Conservation (phyloP, 1,140 invertebrate species). For the Chrysopa pallens region DNA sequence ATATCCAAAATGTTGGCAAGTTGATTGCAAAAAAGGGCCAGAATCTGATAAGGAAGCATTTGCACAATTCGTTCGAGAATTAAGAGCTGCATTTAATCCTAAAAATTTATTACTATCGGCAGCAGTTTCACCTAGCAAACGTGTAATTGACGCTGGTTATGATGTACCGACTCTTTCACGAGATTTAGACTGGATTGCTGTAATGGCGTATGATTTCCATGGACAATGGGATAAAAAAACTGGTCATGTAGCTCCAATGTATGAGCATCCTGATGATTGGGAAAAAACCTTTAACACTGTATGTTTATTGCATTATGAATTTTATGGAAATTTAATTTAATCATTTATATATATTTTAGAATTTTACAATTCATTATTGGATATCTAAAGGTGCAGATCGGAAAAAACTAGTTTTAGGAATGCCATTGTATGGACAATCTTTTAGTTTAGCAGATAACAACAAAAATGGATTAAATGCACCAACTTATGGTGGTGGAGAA, state of each 20-base stretch:
- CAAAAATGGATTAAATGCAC: constrained; percentile 41
- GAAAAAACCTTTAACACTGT: constrained; percentile 61
- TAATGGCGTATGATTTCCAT: constrained; percentile 84
- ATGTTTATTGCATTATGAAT: constrained; percentile 12
- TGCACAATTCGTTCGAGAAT: constrained; percentile 28
- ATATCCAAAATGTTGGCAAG: constrained; percentile 54
- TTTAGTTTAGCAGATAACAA: constrained; percentile 47
- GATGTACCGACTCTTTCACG: constrained; percentile 48
- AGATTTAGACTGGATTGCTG: constrained; percentile 71
- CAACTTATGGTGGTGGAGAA: constrained; percentile 52
- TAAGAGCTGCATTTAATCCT: constrained; percentile 32
- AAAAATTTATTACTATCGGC: constrained; percentile 30
- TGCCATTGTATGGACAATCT: constrained; percentile 71
- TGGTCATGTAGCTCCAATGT: constrained; percentile 73
- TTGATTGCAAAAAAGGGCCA: constrained; percentile 35
- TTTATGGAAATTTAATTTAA: constrained; percentile 6
- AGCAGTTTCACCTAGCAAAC: constrained; percentile 36
- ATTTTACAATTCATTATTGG: constrained; percentile 70
- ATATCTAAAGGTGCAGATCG: constrained; percentile 53
- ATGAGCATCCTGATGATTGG: constrained; percentile 47
- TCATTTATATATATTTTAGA: constrained; percentile 30
- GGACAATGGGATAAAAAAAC: constrained; percentile 83
- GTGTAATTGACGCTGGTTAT: constrained; percentile 38
- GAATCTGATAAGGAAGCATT: constrained; percentile 34
- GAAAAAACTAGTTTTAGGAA: constrained; percentile 59